Percentiles rank a stretch among this genome's conserved stretches.
These are phyloP conservation scores for Danio albolineatus DNA, from an alignment of 2,797 vertebrate species.

Conservation along the genomic window DNA sequence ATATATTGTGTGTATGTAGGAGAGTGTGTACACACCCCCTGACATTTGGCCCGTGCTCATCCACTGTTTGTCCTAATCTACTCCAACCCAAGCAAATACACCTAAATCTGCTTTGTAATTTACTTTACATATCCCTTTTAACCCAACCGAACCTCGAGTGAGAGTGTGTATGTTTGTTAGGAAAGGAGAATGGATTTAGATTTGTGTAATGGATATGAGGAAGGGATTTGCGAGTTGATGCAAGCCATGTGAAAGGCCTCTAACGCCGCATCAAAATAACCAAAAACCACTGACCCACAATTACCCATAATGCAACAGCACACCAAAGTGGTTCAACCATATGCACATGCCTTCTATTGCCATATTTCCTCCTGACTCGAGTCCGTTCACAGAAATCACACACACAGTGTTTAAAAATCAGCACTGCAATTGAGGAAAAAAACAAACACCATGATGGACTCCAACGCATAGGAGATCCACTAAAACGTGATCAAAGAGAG, in stretches of 20 bases:
- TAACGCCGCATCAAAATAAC: conserved; percentile 35
- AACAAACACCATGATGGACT: not conserved
- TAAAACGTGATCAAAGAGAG: conserved; percentile 39
- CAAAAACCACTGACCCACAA: conserved; percentile 20
- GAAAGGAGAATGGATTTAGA: conserved; percentile 17
- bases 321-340: conserved; percentile 17
- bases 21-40: not conserved
- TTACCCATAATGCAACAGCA: conserved; percentile 49
- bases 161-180: not conserved
- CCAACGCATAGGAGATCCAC: conserved; percentile 16
- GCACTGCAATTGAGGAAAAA: not conserved
- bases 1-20: not conserved
- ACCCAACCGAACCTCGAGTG: conserved; percentile 24
- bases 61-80: conserved; percentile 38
- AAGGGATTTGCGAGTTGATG: conserved; percentile 38
- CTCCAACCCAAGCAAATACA: conserved; percentile 46
- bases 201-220: conserved; percentile 22
- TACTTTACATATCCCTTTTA: conserved; percentile 52
- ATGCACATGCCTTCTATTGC: conserved; percentile 14
- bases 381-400: conserved; percentile 3
- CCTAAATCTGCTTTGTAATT: conserved; percentile 48
- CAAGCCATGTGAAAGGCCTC: conserved; percentile 32
- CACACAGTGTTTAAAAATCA: not conserved
- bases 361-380: conserved; percentile 17
- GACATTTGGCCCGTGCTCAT: conserved; percentile 17